phyloP scores from a whole-genome alignment of 2,797 vertebrate species.

The Takifugu rubripes region DNA sequence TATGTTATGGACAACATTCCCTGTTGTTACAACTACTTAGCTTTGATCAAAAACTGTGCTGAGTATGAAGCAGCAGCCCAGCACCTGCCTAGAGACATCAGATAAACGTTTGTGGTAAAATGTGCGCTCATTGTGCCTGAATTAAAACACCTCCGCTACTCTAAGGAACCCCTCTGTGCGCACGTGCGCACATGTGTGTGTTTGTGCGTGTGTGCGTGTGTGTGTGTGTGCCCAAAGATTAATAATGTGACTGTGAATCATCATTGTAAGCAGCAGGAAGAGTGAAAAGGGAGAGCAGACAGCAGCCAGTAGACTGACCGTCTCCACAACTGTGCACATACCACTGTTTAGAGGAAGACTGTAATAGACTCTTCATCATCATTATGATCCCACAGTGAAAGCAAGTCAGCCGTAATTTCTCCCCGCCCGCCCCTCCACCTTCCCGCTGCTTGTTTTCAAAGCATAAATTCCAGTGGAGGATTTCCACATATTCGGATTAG shows the following conservation, averaged over 20 bases:
- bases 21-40: too few species aligned
- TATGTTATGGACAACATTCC: too few species aligned
- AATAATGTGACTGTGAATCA: constrained; percentile 34
- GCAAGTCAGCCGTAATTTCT: constrained; percentile 50
- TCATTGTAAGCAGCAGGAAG: constrained; percentile 32
- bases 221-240: not conserved
- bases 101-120: too few species aligned
- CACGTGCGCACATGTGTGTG: not conserved
- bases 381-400: constrained; percentile 65
- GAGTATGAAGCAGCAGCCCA: too few species aligned
- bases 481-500: constrained; percentile 71
- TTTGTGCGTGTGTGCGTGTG: not conserved
- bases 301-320: constrained; percentile 62
- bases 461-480: constrained; percentile 63
- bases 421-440: constrained; percentile 37
- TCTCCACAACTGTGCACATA: constrained; percentile 62
- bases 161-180: too few species aligned
- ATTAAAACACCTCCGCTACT: too few species aligned
- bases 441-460: constrained; percentile 60
- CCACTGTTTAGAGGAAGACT: constrained; percentile 68
- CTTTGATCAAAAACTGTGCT: too few species aligned
- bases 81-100: too few species aligned
- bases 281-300: constrained; percentile 34
- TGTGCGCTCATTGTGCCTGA: too few species aligned
- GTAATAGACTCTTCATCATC: constrained; percentile 74